Evolutionary conservation across 2,113 vertebrate species (phyloP).

Genomic region (Typhlomys cinereus): DNA sequence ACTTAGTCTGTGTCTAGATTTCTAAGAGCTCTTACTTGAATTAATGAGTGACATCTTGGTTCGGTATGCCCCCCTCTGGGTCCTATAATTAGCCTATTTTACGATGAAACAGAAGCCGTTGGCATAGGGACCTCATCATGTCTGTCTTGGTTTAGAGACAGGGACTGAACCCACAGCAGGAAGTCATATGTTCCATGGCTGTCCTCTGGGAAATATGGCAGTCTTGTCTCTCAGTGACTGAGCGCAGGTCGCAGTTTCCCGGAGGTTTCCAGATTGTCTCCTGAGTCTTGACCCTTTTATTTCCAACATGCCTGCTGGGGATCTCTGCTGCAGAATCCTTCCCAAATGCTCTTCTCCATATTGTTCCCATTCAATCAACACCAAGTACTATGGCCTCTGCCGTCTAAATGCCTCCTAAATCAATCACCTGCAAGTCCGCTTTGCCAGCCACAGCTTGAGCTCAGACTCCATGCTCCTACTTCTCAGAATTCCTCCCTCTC

Average conservation of each 20-base stretch:
- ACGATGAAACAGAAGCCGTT: background rate
- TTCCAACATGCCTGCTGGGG: background rate
- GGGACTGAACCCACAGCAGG: background rate
- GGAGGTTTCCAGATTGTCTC: background rate
- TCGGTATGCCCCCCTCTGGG: background rate
- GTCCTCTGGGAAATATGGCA: background rate
- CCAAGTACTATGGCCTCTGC: background rate
- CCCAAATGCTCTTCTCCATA: background rate
- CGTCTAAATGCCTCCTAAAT: constrained; percentile 63
- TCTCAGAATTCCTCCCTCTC: background rate
- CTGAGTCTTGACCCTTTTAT: background rate
- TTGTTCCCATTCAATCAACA: constrained; percentile 49
- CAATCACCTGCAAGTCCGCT: background rate
- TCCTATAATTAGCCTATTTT: background rate
- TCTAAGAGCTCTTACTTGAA: background rate
- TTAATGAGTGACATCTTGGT: background rate
- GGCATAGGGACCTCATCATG: background rate
- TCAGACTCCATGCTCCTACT: background rate
- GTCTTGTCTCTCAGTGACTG: background rate
- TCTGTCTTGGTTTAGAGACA: background rate
- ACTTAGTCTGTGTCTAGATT: background rate
- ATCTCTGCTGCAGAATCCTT: background rate
- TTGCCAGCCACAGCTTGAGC: background rate
- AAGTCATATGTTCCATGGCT: background rate
- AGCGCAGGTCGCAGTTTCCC: background rate